Base-by-base conservation (phyloP, 1,140 invertebrate genomes). In the Armadillidium nasatum region DNA sequence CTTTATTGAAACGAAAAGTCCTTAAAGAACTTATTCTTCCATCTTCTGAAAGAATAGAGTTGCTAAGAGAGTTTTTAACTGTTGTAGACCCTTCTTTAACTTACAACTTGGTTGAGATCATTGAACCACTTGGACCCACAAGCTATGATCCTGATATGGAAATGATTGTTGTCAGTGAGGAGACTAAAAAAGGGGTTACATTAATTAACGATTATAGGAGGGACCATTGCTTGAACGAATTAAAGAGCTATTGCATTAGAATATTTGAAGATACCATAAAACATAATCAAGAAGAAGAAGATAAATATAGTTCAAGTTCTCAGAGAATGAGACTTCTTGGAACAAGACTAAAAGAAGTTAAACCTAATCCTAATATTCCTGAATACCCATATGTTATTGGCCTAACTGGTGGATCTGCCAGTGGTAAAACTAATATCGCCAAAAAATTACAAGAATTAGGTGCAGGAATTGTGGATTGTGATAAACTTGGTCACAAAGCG, bases 41-140 rank as follows among this genome's bases (percentile, higher is more conserved):
- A 7, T 88, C 91, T 70, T 87, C 90, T 15, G 84, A 88, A 44
- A 88, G 97, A 80, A 93, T 97, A 60, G 82, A 86, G n/a, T 86
- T 86, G 72, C 87, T 99, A 0, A 84, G 87, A 75, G 86, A 92
- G 46, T 98, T 98, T 85, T 84, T 98, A 1, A 85, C 85, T 67
- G 95, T 97, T 82, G 87, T 98, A 78, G 93, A 95, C 82, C 88
- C 91, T 0, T 88, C 87, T 72, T 84, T 98, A 46, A 86, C 88
- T 67, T 93, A 93, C 81, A 86, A 92, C 78, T 86, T 97, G 73
- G 89, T 94, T 10, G 89, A 92, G 13, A 95, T 99, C 75, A 86
- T 86, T 81, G 97, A 99, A 87, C 88, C 94, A 4, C 98, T 92
- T 87, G 97, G 97, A n/a, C 97, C 97, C 0, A 94, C 96, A 0